Evolutionary conservation across 92 coral and sea anemone genomes (phyloP).

Genomic region (Virgularia gustaviana): DNA sequence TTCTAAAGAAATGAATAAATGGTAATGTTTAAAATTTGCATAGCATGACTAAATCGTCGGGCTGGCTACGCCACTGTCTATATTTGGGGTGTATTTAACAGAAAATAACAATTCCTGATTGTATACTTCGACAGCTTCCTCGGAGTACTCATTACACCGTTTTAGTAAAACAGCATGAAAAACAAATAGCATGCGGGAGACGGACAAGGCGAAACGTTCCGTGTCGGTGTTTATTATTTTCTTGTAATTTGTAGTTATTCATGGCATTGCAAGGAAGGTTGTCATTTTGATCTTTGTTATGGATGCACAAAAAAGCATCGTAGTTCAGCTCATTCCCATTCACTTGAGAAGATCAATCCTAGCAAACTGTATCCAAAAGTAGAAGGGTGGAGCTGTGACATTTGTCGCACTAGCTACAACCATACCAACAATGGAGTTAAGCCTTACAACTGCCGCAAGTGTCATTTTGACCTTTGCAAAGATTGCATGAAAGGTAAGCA

Average conservation of each 20-base stretch:
- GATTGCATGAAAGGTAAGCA: slow-evolving; percentile 7
- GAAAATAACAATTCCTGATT: too few relatives aligned
- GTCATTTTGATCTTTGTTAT: slow-evolving; percentile 1
- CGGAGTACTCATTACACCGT: too few relatives aligned
- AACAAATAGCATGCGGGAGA: too few relatives aligned
- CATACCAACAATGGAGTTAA: background rate
- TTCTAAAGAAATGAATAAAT: too few relatives aligned
- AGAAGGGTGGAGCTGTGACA: background rate
- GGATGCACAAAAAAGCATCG: slow-evolving; percentile 12
- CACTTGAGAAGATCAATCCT: slow-evolving; percentile 4
- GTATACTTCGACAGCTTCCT: too few relatives aligned
- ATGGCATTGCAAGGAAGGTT: slow-evolving; percentile 19
- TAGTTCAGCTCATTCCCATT: background rate
- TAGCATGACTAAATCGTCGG: too few relatives aligned
- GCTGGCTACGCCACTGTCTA: too few relatives aligned
- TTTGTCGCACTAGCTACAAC: background rate
- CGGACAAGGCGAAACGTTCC: too few relatives aligned
- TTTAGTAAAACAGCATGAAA: background rate
- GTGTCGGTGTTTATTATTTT: background rate
- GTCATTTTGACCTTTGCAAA: background rate
- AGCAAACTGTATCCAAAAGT: background rate
- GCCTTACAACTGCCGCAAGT: slow-evolving; percentile 7
- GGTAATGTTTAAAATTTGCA: too few relatives aligned
- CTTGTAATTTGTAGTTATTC: slow-evolving; percentile 1
- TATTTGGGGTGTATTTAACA: too few relatives aligned